Evolutionary conservation across 2,113 vertebrate species (phyloP).

Genomic region (Embiotoca jacksoni): DNA sequence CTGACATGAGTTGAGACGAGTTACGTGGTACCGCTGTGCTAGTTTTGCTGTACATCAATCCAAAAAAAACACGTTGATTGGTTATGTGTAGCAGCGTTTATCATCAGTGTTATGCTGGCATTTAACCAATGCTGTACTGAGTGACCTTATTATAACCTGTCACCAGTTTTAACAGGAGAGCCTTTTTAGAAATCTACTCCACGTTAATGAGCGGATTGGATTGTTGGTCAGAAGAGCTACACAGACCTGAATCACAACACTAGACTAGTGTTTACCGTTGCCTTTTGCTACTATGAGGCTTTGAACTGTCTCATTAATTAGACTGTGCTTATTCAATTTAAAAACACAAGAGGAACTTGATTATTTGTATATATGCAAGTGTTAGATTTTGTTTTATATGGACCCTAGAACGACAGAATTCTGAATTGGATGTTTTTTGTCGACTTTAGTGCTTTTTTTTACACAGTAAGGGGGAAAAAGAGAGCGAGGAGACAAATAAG

Average conservation of each 20-base stretch:
- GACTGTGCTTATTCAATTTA: constrained; percentile 46
- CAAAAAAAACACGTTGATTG: constrained; percentile 28
- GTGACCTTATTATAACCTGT: constrained; percentile 61
- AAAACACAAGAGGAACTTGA: constrained; percentile 41
- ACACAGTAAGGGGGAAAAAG: not conserved
- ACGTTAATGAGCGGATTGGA: constrained; percentile 35
- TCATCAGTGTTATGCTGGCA: constrained; percentile 43
- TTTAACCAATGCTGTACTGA: constrained; percentile 45
- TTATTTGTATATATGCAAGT: constrained; percentile 59
- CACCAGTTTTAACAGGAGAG: constrained; percentile 35
- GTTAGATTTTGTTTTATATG: constrained; percentile 11
- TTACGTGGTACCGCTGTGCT: constrained; percentile 35
- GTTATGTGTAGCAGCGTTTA: constrained; percentile 53
- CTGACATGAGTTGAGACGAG: constrained; percentile 37
- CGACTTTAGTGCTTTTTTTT: constrained; percentile 49
- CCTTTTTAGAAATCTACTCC: constrained; percentile 31
- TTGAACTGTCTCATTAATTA: constrained; percentile 41
- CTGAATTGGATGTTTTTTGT: constrained; percentile 34
- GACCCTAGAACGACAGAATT: constrained; percentile 3
- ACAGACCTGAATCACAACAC: constrained; percentile 41
- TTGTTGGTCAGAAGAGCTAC: constrained; percentile 43
- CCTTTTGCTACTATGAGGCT: constrained; percentile 67
- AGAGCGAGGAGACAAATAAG: constrained; percentile 15
- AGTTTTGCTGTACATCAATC: constrained; percentile 50
- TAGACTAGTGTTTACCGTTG: constrained; percentile 57